These are phyloP conservation scores for Zaprionus vittiger DNA, from an alignment of 1,140 invertebrate species.

Conservation along the genomic window DNA sequence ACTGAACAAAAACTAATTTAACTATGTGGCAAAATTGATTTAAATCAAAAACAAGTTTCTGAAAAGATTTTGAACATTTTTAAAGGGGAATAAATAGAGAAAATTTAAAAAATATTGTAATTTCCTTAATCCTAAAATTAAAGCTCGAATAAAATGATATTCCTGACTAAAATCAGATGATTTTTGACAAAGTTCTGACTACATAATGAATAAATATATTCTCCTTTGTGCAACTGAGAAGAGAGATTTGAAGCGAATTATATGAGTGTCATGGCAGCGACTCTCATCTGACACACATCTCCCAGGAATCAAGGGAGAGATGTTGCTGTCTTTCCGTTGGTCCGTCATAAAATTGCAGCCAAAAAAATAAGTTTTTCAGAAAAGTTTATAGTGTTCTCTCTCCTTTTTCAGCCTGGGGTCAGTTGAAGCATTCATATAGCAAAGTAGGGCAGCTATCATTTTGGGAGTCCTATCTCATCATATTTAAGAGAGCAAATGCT, in stretches of 20 bases:
- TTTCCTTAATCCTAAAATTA: no score
- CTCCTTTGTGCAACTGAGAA: not conserved
- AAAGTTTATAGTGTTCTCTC: not conserved
- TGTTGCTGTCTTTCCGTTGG: not conserved
- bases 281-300: not conserved
- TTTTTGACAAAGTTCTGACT: not conserved
- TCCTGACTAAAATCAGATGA: not conserved
- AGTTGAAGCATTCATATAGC: not conserved
- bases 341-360: slow-evolving; percentile 60
- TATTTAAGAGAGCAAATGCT: slow-evolving; percentile 43
- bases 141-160: not conserved
- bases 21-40: no score
- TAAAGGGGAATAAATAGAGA: no score
- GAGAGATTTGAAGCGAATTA: not conserved
- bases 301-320: not conserved
- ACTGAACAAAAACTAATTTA: no score
- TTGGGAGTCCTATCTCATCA: slow-evolving; percentile 66
- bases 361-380: slow-evolving; percentile 21
- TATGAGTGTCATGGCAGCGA: not conserved
- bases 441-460: slow-evolving; percentile 42
- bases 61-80: no score
- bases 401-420: slow-evolving; percentile 1
- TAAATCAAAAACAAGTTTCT: no score
- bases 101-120: no score
- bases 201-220: no score